These are phyloP conservation scores for Amblyopsis hoosieri DNA, from an alignment of 2,797 vertebrate genomes.

Conservation along the genomic window DNA sequence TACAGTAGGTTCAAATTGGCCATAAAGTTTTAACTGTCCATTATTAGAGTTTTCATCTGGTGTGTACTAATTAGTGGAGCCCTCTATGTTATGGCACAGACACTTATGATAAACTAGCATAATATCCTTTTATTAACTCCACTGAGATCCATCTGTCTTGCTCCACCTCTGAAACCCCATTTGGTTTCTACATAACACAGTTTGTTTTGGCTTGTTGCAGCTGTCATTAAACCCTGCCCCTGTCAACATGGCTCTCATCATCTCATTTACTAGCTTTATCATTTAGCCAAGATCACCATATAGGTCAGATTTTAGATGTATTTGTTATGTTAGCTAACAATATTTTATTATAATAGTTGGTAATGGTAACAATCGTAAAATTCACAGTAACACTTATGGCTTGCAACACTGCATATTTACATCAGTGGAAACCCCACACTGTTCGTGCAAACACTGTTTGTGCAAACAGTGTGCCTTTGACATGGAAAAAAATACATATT, in stretches of 20 bases:
- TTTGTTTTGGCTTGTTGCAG: constrained; percentile 41
- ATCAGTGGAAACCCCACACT: not conserved
- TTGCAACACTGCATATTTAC: not conserved
- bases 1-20: constrained; percentile 15
- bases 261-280: constrained; percentile 11
- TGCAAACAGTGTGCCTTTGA: too few species aligned
- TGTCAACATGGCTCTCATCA: constrained; percentile 52
- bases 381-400: not conserved
- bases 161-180: constrained; percentile 7
- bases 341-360: not conserved
- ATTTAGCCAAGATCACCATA: too few species aligned
- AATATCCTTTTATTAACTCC: constrained; percentile 46
- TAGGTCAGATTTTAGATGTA: constrained; percentile 1
- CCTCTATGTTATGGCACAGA: constrained; percentile 29
- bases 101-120: too few species aligned
- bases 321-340: too few species aligned
- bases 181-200: constrained; percentile 15
- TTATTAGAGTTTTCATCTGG: not conserved
- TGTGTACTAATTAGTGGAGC: constrained; percentile 26
- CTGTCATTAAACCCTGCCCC: constrained; percentile 55
- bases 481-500: not conserved
- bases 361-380: not conserved
- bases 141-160: constrained; percentile 10
- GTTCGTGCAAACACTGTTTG: too few species aligned
- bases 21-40: too few species aligned